phyloP scores from a whole-genome alignment of 2,797 vertebrate genomes.

The Mus caroli region DNA sequence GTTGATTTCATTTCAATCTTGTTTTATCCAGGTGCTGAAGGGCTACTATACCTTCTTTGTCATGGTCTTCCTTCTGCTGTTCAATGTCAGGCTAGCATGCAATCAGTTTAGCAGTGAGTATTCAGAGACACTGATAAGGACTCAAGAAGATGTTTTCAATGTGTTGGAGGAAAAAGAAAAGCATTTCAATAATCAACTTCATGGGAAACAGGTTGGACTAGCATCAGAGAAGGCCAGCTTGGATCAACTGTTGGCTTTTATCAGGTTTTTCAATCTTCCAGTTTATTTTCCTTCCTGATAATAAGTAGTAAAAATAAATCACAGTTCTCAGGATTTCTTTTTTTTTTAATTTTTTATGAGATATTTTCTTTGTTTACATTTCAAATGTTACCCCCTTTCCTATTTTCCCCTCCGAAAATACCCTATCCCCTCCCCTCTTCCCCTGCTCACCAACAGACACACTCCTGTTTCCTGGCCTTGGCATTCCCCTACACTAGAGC shows the following conservation, averaged over 20 bases:
- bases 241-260: background rate
- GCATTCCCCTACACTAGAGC: too few species aligned
- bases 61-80: background rate
- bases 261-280: background rate
- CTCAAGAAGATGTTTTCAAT: background rate
- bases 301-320: background rate
- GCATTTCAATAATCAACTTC: constrained; percentile 29
- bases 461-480: too few species aligned
- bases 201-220: background rate
- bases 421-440: too few species aligned
- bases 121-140: background rate
- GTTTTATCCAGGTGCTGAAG: background rate
- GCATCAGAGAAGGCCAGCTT: background rate
- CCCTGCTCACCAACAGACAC: too few species aligned
- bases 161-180: constrained; percentile 40
- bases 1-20: background rate
- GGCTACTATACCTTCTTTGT: background rate
- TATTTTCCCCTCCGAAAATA: too few species aligned
- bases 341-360: too few species aligned
- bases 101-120: background rate
- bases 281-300: background rate
- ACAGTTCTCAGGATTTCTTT: background rate
- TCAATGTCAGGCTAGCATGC: background rate
- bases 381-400: too few species aligned
- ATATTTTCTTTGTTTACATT: too few species aligned